Percentiles rank a stretch among this genome's conserved stretches.
These are phyloP conservation scores for Seira musarum DNA, from an alignment of 2,888 invertebrate genomes.

Conservation along the genomic window DNA sequence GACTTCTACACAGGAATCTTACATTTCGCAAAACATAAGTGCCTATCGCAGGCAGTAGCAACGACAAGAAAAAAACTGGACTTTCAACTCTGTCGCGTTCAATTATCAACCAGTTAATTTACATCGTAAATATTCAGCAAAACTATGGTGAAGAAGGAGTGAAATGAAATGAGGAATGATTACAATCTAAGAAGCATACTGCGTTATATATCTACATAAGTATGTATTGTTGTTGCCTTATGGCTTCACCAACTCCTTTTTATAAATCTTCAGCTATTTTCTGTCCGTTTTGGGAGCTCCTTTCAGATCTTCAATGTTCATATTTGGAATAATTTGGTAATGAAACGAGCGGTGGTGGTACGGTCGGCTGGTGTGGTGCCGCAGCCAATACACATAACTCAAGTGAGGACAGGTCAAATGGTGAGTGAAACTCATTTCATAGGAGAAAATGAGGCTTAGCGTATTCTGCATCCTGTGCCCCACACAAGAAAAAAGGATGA, in stretches of 20 bases:
- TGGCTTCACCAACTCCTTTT: constrained; percentile 6
- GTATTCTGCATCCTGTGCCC: constrained; percentile 5
- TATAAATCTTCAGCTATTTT: constrained; percentile 1
- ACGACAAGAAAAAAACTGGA: neutral
- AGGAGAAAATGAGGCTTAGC: neutral
- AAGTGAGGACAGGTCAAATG: constrained; percentile 35
- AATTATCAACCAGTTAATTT: neutral
- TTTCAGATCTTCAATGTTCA: neutral
- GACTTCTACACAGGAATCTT: neutral
- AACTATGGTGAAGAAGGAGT: neutral
- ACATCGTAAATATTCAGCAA: neutral
- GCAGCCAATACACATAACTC: constrained; percentile 25
- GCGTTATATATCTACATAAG: no score
- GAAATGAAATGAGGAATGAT: neutral
- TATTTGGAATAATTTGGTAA: constrained; percentile 10
- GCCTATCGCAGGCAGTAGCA: neutral
- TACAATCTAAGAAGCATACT: no score
- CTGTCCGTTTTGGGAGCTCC: neutral
- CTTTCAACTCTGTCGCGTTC: constrained; percentile 1
- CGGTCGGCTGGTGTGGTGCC: neutral
- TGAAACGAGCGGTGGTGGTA: neutral
- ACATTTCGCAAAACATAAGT: neutral
- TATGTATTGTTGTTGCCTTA: neutral
- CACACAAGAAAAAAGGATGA: constrained; percentile 5
- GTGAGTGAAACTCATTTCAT: constrained; percentile 13